Conservation (phyloP, 1,140 invertebrate genomes). For the Zaprionus lachaisei region DNA sequence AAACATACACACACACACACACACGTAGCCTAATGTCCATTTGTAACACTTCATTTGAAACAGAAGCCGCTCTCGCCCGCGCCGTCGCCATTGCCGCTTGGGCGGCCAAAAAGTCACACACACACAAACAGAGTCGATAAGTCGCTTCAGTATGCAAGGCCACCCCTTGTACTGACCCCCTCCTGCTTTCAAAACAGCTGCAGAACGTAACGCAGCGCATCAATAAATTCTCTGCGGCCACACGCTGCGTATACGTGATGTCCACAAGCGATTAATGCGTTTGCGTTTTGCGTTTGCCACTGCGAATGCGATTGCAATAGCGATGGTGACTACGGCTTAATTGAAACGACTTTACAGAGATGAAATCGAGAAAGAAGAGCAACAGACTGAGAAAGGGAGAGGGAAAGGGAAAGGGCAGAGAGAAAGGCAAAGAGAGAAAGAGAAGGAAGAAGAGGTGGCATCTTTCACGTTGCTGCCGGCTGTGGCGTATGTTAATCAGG, state of each 20-base stretch:
- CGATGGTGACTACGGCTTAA: conserved; percentile 30
- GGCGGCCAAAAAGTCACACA: conserved; percentile 65
- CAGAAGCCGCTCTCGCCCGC: conserved; percentile 49
- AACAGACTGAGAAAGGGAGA: neutral
- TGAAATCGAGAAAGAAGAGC: neutral
- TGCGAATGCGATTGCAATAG: conserved; percentile 39
- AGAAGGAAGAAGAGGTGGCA: neutral
- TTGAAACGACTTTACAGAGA: conserved; percentile 38
- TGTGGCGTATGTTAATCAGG: conserved; percentile 42
- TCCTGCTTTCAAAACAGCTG: neutral
- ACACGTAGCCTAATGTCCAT: conserved; percentile 67
- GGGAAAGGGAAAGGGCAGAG: neutral
- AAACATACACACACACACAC: conserved; percentile 3
- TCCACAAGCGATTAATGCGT: conserved; percentile 32
- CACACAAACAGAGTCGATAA: conserved; percentile 35
- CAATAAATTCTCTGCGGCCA: conserved; percentile 25
- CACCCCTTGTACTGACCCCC: neutral
- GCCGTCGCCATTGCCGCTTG: conserved; percentile 1
- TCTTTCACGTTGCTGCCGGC: too few relatives aligned
- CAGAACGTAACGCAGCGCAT: neutral
- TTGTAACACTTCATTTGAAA: conserved; percentile 82
- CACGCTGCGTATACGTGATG: conserved; percentile 46
- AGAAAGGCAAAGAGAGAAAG: too few relatives aligned
- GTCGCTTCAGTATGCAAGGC: conserved; percentile 25
- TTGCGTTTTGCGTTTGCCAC: conserved; percentile 13